Percentiles rank a stretch among this genome's conserved stretches.
Conservation (phyloP, 1,140 invertebrate species). For the Eubasilissa regina region DNA sequence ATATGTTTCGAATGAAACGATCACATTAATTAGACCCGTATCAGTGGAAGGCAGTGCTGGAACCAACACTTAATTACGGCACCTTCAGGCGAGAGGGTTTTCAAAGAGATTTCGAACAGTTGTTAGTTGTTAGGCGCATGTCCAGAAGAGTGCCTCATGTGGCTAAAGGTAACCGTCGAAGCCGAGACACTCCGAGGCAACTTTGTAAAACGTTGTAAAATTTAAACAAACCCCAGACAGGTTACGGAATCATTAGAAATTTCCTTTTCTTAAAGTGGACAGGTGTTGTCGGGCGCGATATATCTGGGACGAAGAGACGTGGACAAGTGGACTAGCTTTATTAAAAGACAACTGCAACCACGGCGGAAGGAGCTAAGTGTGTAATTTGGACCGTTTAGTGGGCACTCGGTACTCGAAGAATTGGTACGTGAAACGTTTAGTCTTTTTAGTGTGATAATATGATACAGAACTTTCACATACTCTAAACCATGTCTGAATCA, state of each 20-base stretch:
- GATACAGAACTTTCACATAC: no score
- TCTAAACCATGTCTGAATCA: no score
- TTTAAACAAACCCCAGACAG: background rate
- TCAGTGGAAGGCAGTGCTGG: conserved; percentile 2
- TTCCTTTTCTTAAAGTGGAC: background rate
- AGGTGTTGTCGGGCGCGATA: background rate
- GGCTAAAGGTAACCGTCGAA: background rate
- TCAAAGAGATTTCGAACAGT: conserved; percentile 46
- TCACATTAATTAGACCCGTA: conserved; percentile 19
- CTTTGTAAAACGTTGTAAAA: conserved; percentile 6
- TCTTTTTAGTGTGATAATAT: background rate
- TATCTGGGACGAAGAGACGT: conserved; percentile 7
- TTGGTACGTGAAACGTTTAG: background rate
- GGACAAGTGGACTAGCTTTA: background rate
- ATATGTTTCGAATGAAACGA: conserved; percentile 31
- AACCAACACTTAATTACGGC: conserved; percentile 50
- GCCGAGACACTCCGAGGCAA: background rate
- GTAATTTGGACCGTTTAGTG: conserved; percentile 38
- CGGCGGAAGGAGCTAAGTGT: conserved; percentile 17
- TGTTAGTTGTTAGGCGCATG: conserved; percentile 47
- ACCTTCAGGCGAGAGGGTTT: conserved; percentile 36
- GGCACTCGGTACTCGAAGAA: conserved; percentile 12
- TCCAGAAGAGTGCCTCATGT: conserved; percentile 21
- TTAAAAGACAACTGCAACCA: conserved; percentile 23
- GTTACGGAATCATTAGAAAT: conserved; percentile 3